Percentiles rank a stretch among this genome's conserved stretches.
Evolutionary conservation across 2,797 vertebrate species (phyloP).

Genomic region (Parotocinclus haroldoi): DNA sequence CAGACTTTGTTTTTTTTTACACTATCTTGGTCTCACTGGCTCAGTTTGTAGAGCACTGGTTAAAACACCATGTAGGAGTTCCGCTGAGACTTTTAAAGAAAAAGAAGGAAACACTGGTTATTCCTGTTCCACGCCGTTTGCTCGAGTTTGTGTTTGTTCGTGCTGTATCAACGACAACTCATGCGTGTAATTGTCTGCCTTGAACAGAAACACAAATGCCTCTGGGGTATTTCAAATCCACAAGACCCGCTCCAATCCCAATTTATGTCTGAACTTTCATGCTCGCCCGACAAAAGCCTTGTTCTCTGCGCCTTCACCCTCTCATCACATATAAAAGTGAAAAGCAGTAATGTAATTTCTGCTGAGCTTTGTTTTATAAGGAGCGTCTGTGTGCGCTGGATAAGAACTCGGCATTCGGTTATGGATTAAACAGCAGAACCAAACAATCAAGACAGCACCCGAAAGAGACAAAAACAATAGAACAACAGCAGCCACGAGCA

Average conservation of each 20-base stretch:
- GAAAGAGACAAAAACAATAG: too few relatives aligned
- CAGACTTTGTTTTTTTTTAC: too few relatives aligned
- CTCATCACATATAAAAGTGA: conserved; percentile 53
- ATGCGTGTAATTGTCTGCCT: conserved; percentile 12
- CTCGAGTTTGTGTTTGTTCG: neutral
- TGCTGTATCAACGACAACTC: conserved; percentile 4
- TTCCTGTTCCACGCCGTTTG: neutral
- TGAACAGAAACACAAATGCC: conserved; percentile 13
- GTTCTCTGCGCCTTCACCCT: conserved; percentile 24
- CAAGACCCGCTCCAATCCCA: conserved; percentile 6
- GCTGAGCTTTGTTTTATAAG: conserved; percentile 36
- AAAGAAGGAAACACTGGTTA: neutral
- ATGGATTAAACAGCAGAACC: neutral
- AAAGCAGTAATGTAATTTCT: conserved; percentile 23
- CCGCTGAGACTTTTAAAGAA: too few relatives aligned
- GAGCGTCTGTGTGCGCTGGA: neutral
- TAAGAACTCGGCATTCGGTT: neutral
- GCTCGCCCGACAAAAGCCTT: conserved; percentile 7
- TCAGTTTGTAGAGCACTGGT: too few relatives aligned
- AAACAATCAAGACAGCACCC: neutral
- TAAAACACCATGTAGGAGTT: too few relatives aligned
- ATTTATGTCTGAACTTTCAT: conserved; percentile 31
- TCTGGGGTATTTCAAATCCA: conserved; percentile 7
- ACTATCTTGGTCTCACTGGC: too few relatives aligned
- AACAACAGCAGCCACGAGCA: too few relatives aligned